These are phyloP conservation scores for Diploscapter pachys DNA, from an alignment of 1,140 invertebrate genomes.

Conservation along the genomic window DNA sequence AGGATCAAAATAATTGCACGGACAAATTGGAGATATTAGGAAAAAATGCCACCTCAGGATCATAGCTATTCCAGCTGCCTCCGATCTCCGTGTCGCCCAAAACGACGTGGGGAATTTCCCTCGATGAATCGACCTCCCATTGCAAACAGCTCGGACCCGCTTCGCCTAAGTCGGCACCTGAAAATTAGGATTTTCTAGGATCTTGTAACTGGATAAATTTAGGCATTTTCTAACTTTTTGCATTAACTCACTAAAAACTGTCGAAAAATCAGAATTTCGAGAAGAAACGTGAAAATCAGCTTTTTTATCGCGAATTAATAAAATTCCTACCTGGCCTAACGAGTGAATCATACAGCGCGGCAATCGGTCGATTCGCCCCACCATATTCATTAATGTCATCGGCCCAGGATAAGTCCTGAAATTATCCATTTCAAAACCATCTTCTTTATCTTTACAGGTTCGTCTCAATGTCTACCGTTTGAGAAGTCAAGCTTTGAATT, in stretches of 20 bases:
- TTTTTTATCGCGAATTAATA: too few species aligned
- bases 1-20: too few species aligned
- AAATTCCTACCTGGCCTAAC: conserved; percentile 9
- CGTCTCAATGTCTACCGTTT: background rate
- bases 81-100: conserved; percentile 48
- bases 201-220: background rate
- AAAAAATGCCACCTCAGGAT: conserved; percentile 43
- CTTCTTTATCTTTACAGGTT: background rate
- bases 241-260: too few species aligned
- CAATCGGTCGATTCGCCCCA: conserved; percentile 33
- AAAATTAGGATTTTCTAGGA: background rate
- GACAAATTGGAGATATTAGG: too few species aligned
- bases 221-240: too few species aligned
- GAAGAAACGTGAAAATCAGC: too few species aligned
- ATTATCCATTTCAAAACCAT: background rate
- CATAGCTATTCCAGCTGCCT: conserved; percentile 54
- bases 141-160: conserved; percentile 31
- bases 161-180: conserved; percentile 30
- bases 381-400: conserved; percentile 14
- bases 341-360: conserved; percentile 42
- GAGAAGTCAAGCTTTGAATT: background rate
- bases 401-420: conserved; percentile 48
- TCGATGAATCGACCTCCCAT: conserved; percentile 23
- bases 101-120: conserved; percentile 47
- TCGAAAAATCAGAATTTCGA: too few species aligned